Evolutionary conservation across 1,140 invertebrate species (phyloP), one percentile per base, ranked within the genome.

Genomic region (Rhizoglyphus robini): DNA sequence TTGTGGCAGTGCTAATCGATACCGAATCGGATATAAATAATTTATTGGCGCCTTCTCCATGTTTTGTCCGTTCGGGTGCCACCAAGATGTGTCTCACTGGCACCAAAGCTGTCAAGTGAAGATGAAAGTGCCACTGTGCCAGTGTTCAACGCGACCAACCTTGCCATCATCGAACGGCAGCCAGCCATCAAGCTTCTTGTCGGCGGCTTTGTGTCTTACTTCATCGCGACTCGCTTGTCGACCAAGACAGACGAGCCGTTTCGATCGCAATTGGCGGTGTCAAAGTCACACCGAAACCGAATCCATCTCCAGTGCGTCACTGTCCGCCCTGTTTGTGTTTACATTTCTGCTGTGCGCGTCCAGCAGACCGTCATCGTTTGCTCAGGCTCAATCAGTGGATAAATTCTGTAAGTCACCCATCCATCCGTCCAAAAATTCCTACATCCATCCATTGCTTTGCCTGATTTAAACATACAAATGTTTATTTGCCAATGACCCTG

Each of bases 191-290:
- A 54, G 51, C 23, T 20, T 23, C 5, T 54, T 32, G 23, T 54
- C 51, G 15, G 51, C 23, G 23, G 23, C 51, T 25, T 54, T 32
- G 51, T 27, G 51, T 27, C 51, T 54, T 54, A 54, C 51, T 54
- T 54, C 51, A 54, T 25, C 51, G 51, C 51, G 8, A 20, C 51
- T 20, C 8, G 8, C 8, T 23, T 54, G 51, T 54, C 51, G 51
- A 20, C 20, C 15, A 20, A 54, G 51, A 54, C 8, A 25, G 51
- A 54, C 51, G 51, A 54, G 51, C 51, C 51, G 51, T 54, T 54
- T 54, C 51, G 20, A 54, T 54, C 8, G 51, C 51, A 54, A 54
- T 54, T 54, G 51, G 51, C 51, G 51, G 51, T 54, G 51, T 54
- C 51, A 54, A 54, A 54, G 51, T 54, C 51, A 27, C 23, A 11